Conservation (phyloP, 2,797 vertebrate species). For the Syngnathus acus region DNA sequence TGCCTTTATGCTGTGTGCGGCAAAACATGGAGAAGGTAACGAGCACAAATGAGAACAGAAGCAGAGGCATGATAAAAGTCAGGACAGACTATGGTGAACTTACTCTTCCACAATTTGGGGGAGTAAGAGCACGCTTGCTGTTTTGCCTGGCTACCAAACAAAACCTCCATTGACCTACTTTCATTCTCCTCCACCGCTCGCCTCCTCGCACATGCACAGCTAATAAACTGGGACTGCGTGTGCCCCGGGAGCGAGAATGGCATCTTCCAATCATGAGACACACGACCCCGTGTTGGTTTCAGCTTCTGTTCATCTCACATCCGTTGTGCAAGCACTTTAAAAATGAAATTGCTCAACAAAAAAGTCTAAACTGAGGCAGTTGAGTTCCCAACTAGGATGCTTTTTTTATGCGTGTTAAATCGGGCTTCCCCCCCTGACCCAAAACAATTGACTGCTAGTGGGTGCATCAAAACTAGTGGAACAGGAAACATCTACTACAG, state of each 20-base stretch:
- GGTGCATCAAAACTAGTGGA: slow-evolving; percentile 49
- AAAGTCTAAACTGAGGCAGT: slow-evolving; percentile 9
- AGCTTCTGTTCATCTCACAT: slow-evolving; percentile 33
- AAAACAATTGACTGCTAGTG: slow-evolving; percentile 59
- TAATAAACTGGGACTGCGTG: slow-evolving; percentile 38
- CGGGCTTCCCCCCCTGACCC: slow-evolving; percentile 40
- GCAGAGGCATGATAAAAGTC: slow-evolving; percentile 17
- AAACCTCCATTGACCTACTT: slow-evolving; percentile 69
- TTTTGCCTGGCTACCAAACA: slow-evolving; percentile 60
- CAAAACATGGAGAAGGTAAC: slow-evolving; percentile 11
- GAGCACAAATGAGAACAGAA: slow-evolving; percentile 27
- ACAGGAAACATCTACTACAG: slow-evolving; percentile 62
- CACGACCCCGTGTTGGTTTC: slow-evolving; percentile 21
- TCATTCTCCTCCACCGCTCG: slow-evolving; percentile 42
- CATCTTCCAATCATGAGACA: slow-evolving; percentile 44
- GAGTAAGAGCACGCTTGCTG: slow-evolving; percentile 43
- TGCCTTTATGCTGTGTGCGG: slow-evolving; percentile 1
- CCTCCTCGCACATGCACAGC: slow-evolving; percentile 39
- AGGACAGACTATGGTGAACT: slow-evolving; percentile 21
- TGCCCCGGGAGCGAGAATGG: slow-evolving; percentile 38
- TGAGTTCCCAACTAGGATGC: slow-evolving; percentile 51
- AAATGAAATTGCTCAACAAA: slow-evolving; percentile 7
- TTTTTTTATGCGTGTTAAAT: slow-evolving; percentile 51
- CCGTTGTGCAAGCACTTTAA: slow-evolving; percentile 26
- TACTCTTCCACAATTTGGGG: slow-evolving; percentile 34